Conservation (phyloP, 2,888 invertebrate species). For the Xanthia togata region DNA sequence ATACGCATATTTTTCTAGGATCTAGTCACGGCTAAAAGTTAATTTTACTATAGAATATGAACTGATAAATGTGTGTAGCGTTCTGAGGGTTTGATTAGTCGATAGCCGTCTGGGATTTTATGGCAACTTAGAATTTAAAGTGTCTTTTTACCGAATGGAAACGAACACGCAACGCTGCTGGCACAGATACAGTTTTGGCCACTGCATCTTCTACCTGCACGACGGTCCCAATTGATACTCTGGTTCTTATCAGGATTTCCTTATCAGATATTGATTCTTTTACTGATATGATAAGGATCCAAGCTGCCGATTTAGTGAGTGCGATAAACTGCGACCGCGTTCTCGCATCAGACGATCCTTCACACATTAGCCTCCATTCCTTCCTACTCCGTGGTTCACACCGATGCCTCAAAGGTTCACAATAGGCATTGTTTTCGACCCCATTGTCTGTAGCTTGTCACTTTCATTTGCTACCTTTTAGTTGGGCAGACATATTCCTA, state of each 20-base stretch:
- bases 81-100: background rate
- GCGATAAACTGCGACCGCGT: background rate
- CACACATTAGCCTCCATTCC: constrained; percentile 27
- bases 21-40: background rate
- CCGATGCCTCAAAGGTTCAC: constrained; percentile 70
- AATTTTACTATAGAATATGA: background rate
- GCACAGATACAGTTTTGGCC: background rate
- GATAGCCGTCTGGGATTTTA: background rate
- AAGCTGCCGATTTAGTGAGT: background rate
- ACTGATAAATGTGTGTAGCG: background rate
- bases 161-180: background rate
- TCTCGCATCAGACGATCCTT: background rate
- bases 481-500: constrained; percentile 42
- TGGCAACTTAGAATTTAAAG: background rate
- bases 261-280: background rate
- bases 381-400: constrained; percentile 45
- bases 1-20: background rate
- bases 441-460: constrained; percentile 75
- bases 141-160: background rate
- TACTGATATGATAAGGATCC: background rate
- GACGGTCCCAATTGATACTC: background rate
- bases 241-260: background rate
- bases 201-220: background rate
- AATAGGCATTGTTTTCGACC: constrained; percentile 79
- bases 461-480: constrained; percentile 65